Evolutionary conservation across 2,797 vertebrate species (phyloP), one percentile per base, ranked within the genome.

Genomic region (Bradypodion pumilum): DNA sequence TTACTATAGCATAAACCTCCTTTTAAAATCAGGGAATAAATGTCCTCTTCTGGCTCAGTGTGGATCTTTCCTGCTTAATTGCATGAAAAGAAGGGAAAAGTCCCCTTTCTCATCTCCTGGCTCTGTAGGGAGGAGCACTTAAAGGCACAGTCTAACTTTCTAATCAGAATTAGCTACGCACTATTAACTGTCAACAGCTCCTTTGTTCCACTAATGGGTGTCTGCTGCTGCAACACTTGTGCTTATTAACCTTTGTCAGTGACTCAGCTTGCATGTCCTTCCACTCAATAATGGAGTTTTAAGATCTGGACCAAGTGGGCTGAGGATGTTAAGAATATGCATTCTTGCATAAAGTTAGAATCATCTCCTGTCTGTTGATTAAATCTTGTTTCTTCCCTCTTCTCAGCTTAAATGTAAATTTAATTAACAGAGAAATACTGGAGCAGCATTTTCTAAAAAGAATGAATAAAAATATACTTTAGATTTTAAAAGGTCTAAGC

Each of bases 171-270:
- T 81, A 81, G 84, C 78, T 81, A 85, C 80, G 84, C 78, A 80
- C 78, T 85, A 70, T 85, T 81, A 85, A 85, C 84, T 81, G 78
- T 76, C 73, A 80, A 81, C 78, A 76, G 73, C 8, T 76, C 32
- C 52, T 85, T 85, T 85, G 78, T 75, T 85, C 84, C 73, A 68
- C 78, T 81, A 77, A 77, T 80, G 80, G 44, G 25, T 74, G 62
- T 90, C 89, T 80, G 75, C 83, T 79, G 84, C 86, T 85, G 80
- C 79, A 80, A 77, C 79, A 25, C 78, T 89, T 78, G 44, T 80
- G 68, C 56, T 82, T 82, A 81, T 87, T 85, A 90, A 87, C 73
- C 76, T 86, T 52, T 84, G 65, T 76, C 66, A 81, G 83, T 73
- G 84, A 83, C 76, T 69, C 49, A 90, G 44, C 60, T 81, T 85